Base-by-base conservation (phyloP, 2,797 vertebrate genomes). In the Coracias cyanogaster region DNA sequence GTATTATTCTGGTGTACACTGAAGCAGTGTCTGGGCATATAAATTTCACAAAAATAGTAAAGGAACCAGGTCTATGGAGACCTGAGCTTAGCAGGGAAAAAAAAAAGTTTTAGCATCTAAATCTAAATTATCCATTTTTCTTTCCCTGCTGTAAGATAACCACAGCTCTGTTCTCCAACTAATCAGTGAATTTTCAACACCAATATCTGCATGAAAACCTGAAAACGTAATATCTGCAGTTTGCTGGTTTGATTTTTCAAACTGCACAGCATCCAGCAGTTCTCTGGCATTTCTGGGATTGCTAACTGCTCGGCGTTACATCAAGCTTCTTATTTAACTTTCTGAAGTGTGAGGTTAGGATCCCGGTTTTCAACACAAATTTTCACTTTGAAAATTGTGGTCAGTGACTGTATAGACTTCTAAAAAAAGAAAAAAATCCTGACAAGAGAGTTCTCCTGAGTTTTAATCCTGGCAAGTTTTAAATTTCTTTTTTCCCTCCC, bases 201-300 rank as follows among this genome's bases (percentile, higher is more conserved):
- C 12, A 29, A 0, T 16, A 9, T 57, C 60, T 85, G 87, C 25
- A 35, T 21, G 57, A 81, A 76, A 89, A 74, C 57, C 31, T 89
- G 31, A 35, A 72, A 81, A 71, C 33, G n/a, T 21, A 46, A 1
- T 54, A 70, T 43, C 24, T 88, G 25, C 57, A 51, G 5, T 86
- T 72, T 65, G 19, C 41, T 72, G n/a, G 41, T 57, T 81, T 73
- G 69, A 10, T 71, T 72, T 95, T 83, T 72, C 72, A 88, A 55
- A 35, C 29, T 81, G 33, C 15, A 19, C 7, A 60, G 28, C 14
- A 43, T 57, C 49, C 28, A 61, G 41, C 35, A 49, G 26, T 16
- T 64, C 55, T 58, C 48, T 67, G 62, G 21, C 7, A 8, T 71
- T 90, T 19, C 55, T 81, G 61, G 45, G n/a, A 48, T 87, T 67